Percentiles rank a stretch among this genome's conserved stretches.
Evolutionary conservation across 1,140 invertebrate species (phyloP).

Genomic region (Bradysia coprophila): DNA sequence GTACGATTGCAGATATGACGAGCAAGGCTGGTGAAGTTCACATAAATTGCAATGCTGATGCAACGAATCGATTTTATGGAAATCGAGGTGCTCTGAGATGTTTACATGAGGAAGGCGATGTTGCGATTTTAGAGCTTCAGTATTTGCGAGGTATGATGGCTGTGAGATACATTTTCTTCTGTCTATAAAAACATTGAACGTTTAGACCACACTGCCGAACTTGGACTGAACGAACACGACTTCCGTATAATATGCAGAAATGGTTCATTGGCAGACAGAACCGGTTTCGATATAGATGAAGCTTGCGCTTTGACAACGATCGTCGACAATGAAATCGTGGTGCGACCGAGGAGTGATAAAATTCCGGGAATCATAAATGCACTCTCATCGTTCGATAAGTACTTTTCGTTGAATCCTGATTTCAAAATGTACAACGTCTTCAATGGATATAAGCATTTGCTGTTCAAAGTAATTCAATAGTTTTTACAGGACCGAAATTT

Average conservation of each 20-base stretch:
- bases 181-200: conserved; percentile 1
- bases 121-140: conserved; percentile 35
- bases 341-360: conserved; percentile 17
- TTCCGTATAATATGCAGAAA: conserved; percentile 35
- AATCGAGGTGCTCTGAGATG: conserved; percentile 39
- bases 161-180: too few relatives aligned
- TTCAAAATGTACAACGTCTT: conserved; percentile 28
- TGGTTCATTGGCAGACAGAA: conserved; percentile 26
- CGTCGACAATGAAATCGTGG: conserved; percentile 25
- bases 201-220: conserved; percentile 13
- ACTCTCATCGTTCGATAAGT: conserved; percentile 30
- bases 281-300: conserved; percentile 30
- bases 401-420: conserved; percentile 22
- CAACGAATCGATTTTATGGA: conserved; percentile 38
- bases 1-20: too few relatives aligned
- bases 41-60: conserved; percentile 22
- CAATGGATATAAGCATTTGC: conserved; percentile 26
- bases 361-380: conserved; percentile 19
- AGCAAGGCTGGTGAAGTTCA: too few relatives aligned
- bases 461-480: conserved; percentile 28
- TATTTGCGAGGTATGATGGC: conserved; percentile 22
- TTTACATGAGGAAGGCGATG: conserved; percentile 27
- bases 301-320: conserved; percentile 32
- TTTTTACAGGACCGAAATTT: not conserved
- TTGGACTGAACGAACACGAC: conserved; percentile 11